A percentile compares a stretch with the other conserved stretches of the same genome.
Evolutionary conservation across 2,113 vertebrate species (phyloP).

Genomic region (Misgurnus anguillicaudatus): DNA sequence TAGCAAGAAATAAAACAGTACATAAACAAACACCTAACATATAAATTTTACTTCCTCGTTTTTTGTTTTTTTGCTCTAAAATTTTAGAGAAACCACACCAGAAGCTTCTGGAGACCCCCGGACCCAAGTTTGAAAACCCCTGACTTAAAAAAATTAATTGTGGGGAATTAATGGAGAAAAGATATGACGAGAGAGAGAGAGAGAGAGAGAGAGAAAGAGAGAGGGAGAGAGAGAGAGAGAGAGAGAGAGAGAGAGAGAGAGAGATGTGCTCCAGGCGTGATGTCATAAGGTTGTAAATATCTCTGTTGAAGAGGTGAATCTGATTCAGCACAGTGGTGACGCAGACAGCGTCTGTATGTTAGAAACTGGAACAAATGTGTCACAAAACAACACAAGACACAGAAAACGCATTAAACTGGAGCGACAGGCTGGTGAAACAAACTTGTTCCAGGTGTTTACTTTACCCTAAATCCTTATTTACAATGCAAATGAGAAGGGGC

Average conservation of each 20-base stretch:
- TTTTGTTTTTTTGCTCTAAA: too few relatives aligned
- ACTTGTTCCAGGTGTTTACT: background rate
- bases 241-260: background rate
- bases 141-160: too few relatives aligned
- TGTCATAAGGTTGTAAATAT: conserved; percentile 13
- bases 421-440: conserved; percentile 48
- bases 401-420: conserved; percentile 50
- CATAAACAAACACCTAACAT: too few relatives aligned
- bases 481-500: conserved; percentile 59
- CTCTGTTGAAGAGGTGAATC: conserved; percentile 49
- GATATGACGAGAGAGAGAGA: background rate
- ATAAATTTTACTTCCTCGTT: too few relatives aligned
- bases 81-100: too few relatives aligned
- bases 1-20: too few relatives aligned
- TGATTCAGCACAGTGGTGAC: conserved; percentile 66
- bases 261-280: background rate
- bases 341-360: conserved; percentile 63
- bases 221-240: background rate
- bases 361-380: conserved; percentile 65
- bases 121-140: too few relatives aligned
- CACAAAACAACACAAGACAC: conserved; percentile 46
- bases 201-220: background rate
- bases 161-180: background rate
- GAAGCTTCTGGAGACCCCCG: too few relatives aligned
- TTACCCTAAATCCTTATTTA: conserved; percentile 43